Percentiles rank a stretch among this genome's conserved stretches.
phyloP scores from a whole-genome alignment of 2,113 vertebrate species.

The Lycocorax pyrrhopterus region DNA sequence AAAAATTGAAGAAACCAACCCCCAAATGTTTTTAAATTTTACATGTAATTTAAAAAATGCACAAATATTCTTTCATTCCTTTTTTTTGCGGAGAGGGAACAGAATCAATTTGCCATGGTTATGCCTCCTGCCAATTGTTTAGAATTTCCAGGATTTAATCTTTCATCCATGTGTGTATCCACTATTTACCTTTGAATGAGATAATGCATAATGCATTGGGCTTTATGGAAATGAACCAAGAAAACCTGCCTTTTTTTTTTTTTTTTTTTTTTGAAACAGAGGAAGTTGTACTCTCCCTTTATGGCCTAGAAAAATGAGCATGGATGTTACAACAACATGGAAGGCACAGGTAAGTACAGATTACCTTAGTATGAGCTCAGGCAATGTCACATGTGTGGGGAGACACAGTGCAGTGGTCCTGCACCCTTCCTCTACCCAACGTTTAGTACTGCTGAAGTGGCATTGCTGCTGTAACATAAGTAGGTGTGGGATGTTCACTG shows the following conservation, averaged over 20 bases:
- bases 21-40: conserved; percentile 36
- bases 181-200: conserved; percentile 73
- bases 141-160: conserved; percentile 74
- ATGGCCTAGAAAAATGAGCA: background rate
- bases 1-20: background rate
- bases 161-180: conserved; percentile 72
- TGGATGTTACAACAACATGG: background rate
- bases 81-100: conserved; percentile 66
- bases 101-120: conserved; percentile 76
- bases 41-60: conserved; percentile 64
- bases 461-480: background rate
- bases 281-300: background rate
- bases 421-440: background rate
- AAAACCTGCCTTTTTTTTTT: conserved; percentile 30
- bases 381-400: background rate
- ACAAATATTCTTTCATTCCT: conserved; percentile 65
- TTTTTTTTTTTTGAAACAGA: background rate
- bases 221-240: conserved; percentile 66
- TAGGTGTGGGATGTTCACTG: background rate
- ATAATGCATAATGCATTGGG: conserved; percentile 71
- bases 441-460: background rate
- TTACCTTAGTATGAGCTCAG: background rate
- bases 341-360: background rate
- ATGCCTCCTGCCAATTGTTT: conserved; percentile 75
- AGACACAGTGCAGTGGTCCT: background rate